phyloP scores from a whole-genome alignment of 2,888 invertebrate species.

The Caenorhabditis imperialis region DNA sequence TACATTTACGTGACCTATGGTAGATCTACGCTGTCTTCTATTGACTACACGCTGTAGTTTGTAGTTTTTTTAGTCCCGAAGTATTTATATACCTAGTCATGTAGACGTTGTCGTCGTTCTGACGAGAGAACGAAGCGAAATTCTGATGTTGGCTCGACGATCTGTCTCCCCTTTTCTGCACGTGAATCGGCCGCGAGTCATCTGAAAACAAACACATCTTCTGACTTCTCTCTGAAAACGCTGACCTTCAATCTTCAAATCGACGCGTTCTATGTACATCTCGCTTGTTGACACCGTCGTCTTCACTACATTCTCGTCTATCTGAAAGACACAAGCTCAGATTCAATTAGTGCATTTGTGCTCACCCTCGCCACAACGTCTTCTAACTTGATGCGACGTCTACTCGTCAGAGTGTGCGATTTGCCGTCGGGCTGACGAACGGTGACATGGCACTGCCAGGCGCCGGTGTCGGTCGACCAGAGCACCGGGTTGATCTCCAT shows the following conservation, averaged over 20 bases:
- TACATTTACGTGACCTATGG: too few relatives aligned
- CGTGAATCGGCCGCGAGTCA: slow-evolving; percentile 15
- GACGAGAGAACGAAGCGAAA: slow-evolving; percentile 42
- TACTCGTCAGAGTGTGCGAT: slow-evolving; percentile 62
- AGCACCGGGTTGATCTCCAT: slow-evolving; percentile 68
- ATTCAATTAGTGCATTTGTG: background rate
- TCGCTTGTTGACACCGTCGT: too few relatives aligned
- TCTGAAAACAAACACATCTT: slow-evolving; percentile 2
- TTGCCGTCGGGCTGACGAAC: slow-evolving; percentile 56
- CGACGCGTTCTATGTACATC: too few relatives aligned
- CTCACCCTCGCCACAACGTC: slow-evolving; percentile 12
- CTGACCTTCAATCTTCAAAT: too few relatives aligned
- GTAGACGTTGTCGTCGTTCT: slow-evolving; percentile 47
- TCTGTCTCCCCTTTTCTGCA: slow-evolving; percentile 46
- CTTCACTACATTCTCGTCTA: too few relatives aligned
- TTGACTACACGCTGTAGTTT: too few relatives aligned
- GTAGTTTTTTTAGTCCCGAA: too few relatives aligned
- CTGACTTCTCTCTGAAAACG: slow-evolving; percentile 29
- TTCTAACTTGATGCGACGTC: slow-evolving; percentile 52
- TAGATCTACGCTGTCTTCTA: too few relatives aligned
- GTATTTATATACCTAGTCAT: slow-evolving; percentile 27
- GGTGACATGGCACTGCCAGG: slow-evolving; percentile 69
- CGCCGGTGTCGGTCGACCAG: slow-evolving; percentile 55
- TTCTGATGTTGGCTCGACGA: slow-evolving; percentile 13
- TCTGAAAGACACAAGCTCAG: too few relatives aligned